phyloP scores from a whole-genome alignment of 2,113 vertebrate genomes.

The Ardeotis arabs region DNA sequence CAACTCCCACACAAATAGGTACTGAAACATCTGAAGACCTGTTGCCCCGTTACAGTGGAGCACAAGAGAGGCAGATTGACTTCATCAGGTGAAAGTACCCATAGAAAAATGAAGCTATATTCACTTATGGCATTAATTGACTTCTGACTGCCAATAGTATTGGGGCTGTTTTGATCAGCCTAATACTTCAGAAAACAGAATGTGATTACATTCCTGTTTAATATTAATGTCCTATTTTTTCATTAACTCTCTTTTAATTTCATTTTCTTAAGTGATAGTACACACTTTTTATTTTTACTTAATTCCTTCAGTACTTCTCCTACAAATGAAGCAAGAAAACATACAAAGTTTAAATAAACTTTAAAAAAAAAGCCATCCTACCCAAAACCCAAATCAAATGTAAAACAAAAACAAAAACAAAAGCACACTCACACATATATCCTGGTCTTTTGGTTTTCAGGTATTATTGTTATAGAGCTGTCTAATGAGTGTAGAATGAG shows the following conservation, averaged over 20 bases:
- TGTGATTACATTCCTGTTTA: not conserved
- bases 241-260: not conserved
- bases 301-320: fast-evolving
- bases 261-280: not conserved
- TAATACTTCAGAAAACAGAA: not conserved
- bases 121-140: not conserved
- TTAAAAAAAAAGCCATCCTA: not conserved
- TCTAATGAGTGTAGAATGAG: not conserved
- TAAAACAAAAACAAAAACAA: too few relatives aligned
- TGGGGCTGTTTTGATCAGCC: not conserved
- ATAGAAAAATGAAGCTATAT: not conserved
- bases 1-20: not conserved
- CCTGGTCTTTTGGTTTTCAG: not conserved
- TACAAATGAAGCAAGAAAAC: not conserved
- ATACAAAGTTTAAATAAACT: not conserved
- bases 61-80: not conserved
- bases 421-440: fast-evolving
- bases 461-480: not conserved
- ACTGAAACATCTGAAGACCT: not conserved
- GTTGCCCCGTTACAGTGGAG: not conserved
- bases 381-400: not conserved
- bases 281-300: not conserved
- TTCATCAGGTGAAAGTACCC: not conserved
- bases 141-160: not conserved
- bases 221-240: not conserved